Percentiles rank a stretch among this genome's conserved stretches.
These are phyloP conservation scores for Lacerta bilineata DNA, from an alignment of 2,797 vertebrate species.

Conservation along the genomic window DNA sequence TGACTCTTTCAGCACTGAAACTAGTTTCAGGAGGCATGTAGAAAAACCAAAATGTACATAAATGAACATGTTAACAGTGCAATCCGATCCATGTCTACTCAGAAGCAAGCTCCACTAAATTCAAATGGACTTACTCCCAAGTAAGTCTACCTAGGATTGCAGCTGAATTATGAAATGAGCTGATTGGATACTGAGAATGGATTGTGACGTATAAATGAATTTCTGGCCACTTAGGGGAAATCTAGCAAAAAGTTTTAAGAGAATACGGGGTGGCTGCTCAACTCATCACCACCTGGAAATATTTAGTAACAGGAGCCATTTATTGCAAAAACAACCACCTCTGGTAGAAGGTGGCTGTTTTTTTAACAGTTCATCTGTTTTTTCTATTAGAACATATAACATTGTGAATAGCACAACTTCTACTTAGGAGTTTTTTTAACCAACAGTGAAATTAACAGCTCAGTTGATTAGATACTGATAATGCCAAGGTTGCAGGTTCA, in stretches of 20 bases:
- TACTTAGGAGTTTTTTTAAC: constrained; percentile 55
- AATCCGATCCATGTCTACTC: background rate
- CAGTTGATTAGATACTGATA: too few relatives aligned
- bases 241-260: background rate
- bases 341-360: constrained; percentile 13
- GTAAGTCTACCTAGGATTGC: background rate
- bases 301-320: background rate
- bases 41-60: background rate
- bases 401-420: constrained; percentile 57
- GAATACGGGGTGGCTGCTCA: background rate
- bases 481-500: too few relatives aligned
- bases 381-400: constrained; percentile 58
- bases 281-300: constrained; percentile 5
- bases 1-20: background rate
- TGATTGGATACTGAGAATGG: background rate
- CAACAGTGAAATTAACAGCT: background rate
- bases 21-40: background rate
- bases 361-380: constrained; percentile 18
- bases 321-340: constrained; percentile 24
- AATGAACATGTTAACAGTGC: background rate
- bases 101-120: background rate
- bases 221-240: constrained; percentile 6
- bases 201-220: background rate
- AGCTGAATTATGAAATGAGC: background rate
- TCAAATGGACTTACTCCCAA: background rate